Percentiles rank a stretch among this genome's conserved stretches.
phyloP scores from a whole-genome alignment of 1,140 invertebrate species.

The Epicauta chinensis region DNA sequence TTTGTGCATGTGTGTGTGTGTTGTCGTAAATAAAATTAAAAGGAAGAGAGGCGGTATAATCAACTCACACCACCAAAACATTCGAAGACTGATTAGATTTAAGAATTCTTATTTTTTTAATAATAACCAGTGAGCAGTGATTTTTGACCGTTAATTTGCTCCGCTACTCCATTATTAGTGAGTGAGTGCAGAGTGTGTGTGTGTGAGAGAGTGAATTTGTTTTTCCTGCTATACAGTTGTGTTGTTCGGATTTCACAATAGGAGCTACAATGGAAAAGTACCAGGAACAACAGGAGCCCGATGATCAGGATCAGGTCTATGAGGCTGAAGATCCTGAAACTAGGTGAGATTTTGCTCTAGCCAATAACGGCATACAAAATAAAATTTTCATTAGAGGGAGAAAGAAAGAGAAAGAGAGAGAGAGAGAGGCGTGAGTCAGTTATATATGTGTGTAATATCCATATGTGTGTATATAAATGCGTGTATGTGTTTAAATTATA shows the following conservation, averaged over 20 bases:
- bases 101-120: slow-evolving; percentile 12
- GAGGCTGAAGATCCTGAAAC: slow-evolving; percentile 34
- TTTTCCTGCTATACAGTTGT: too few relatives aligned
- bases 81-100: slow-evolving; percentile 32
- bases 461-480: background rate
- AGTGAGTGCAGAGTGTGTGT: slow-evolving; percentile 17
- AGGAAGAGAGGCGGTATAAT: background rate
- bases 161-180: background rate
- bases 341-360: slow-evolving; percentile 30
- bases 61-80: background rate
- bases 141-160: background rate
- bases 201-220: too few relatives aligned
- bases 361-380: too few relatives aligned
- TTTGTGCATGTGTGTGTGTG: background rate
- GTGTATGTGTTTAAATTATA: too few relatives aligned
- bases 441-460: background rate
- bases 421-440: background rate
- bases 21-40: background rate
- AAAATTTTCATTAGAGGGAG: too few relatives aligned
- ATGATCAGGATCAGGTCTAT: slow-evolving; percentile 35
- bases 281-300: slow-evolving; percentile 31
- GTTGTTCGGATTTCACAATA: background rate
- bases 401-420: background rate
- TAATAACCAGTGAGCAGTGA: background rate
- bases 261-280: slow-evolving; percentile 33